A percentile compares a stretch with the other conserved stretches of the same genome.
Evolutionary conservation across 2,113 vertebrate genomes (phyloP).

Genomic region (Hoplias malabaricus): DNA sequence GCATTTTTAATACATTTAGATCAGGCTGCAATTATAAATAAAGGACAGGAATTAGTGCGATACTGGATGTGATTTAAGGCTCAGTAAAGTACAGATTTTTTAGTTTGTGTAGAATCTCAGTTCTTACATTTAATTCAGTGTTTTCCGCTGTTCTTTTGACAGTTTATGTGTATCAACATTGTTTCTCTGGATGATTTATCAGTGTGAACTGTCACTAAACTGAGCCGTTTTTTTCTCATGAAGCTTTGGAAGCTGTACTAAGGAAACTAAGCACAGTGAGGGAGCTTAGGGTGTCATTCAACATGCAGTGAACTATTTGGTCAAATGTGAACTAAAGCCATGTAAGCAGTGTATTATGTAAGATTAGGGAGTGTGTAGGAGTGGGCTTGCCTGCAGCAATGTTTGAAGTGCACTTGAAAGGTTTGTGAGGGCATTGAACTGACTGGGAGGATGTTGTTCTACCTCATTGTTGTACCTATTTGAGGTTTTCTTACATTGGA

Average conservation of each 20-base stretch:
- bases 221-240: background rate
- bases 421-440: background rate
- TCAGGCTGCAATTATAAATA: background rate
- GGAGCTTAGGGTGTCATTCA: constrained; percentile 39
- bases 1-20: background rate
- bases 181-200: background rate
- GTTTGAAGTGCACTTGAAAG: background rate
- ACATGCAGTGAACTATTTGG: background rate
- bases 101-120: too few species aligned
- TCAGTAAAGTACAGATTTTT: background rate
- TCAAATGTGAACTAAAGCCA: background rate
- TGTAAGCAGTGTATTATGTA: constrained; percentile 16
- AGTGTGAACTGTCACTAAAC: background rate
- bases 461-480: background rate
- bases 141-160: background rate
- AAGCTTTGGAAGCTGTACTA: background rate
- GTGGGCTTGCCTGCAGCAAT: background rate
- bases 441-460: background rate
- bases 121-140: background rate
- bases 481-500: constrained; percentile 75
- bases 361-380: constrained; percentile 14
- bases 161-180: too few species aligned
- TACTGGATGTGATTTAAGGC: too few species aligned
- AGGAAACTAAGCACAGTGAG: constrained; percentile 35
- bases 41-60: too few species aligned